Evolutionary conservation across 64 coral and sea anemone genomes (phyloP), one percentile per base, ranked within the genome.

Genomic region (Cladopsammia gracilis): DNA sequence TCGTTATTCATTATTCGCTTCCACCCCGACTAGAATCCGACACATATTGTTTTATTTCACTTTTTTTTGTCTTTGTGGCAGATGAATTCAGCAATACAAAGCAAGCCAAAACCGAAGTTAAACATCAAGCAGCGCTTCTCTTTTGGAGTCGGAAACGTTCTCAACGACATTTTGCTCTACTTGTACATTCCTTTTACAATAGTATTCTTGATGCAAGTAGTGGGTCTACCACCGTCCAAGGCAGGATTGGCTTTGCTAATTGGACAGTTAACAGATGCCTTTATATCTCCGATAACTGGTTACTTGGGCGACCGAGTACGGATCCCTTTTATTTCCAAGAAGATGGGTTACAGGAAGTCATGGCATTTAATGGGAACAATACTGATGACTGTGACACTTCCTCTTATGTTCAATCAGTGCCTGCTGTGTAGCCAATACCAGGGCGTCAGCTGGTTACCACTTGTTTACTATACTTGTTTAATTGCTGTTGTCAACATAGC

Each of bases 141-240:
- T 3, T 64, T 20, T 67, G 79, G 25, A 65, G 81, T 85, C 5
- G 81, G 58, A 24, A 64, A 59, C 45, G 58, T 85, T 5, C 45
- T 85, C 59, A 85, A 85, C 60, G 83, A 86, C 1, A 6, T 86
- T 4, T 86, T 15, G 15, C 43, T 24, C 7, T 46, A 71, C 23
- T 19, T 86, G 5, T 24, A 11, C 22, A 44, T 52, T 3, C 70
- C 83, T 3, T 86, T 69, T 42, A n/a, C 26, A 51, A 48, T 86
- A 23, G 7, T 64, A 50, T 86, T 86, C 34, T 51, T 86, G 3
- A 67, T 86, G 62, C 46, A 86, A 49, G 83, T 86, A 18, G 11
- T 56, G 10, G 62, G 46, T 43, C 19, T 86, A 25, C 20, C 83
- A 52, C 25, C 62, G 5, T 25, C 44, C 3, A 7, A 86, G 26